Conservation (phyloP, 2,888 invertebrate genomes). For the Mystacides longicornis region DNA sequence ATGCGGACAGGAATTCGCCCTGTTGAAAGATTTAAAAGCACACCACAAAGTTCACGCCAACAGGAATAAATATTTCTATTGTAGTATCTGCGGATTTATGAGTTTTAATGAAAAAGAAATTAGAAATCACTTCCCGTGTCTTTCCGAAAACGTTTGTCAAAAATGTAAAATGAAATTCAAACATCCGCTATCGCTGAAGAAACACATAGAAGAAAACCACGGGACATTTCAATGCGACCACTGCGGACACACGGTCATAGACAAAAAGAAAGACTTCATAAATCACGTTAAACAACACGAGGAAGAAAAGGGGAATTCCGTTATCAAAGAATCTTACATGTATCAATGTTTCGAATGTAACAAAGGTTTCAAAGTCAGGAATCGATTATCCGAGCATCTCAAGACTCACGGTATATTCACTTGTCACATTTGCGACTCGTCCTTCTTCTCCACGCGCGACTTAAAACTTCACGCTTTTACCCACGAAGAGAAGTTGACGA, state of each 20-base stretch:
- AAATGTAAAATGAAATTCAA: neutral
- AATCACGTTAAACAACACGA: neutral
- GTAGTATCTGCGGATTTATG: neutral
- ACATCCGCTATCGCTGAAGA: neutral
- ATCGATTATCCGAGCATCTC: neutral
- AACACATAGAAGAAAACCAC: neutral
- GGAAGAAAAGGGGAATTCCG: neutral
- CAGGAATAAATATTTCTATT: neutral
- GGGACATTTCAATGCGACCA: neutral
- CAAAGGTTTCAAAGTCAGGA: neutral
- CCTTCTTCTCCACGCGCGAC: neutral
- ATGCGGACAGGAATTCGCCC: neutral
- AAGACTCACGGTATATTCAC: neutral
- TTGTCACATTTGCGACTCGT: neutral
- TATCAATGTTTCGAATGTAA: neutral
- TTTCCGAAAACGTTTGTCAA: neutral
- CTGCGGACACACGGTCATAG: neutral
- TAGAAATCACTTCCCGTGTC: neutral
- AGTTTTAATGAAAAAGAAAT: neutral
- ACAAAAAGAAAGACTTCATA: conserved; percentile 1
- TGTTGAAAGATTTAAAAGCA: neutral
- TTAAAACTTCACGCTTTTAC: neutral
- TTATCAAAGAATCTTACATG: neutral
- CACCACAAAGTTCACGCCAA: neutral
- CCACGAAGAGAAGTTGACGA: neutral